Conservation (phyloP, 2,797 vertebrate genomes). For the Dicrostonyx torquatus region DNA sequence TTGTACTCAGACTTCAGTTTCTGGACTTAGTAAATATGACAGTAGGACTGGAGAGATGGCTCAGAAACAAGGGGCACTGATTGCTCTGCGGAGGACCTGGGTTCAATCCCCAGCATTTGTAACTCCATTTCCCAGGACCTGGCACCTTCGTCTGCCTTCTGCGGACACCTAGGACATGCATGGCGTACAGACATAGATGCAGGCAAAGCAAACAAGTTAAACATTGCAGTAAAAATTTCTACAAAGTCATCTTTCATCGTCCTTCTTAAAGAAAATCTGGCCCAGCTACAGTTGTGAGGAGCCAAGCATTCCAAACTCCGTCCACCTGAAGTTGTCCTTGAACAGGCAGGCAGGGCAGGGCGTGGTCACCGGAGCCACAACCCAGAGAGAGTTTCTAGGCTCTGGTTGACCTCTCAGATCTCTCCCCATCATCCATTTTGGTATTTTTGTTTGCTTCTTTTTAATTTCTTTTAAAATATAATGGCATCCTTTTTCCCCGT, state of each 20-base stretch:
- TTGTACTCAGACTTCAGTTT: too few species aligned
- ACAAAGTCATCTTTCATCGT: fast-evolving
- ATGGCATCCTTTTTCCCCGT: background rate
- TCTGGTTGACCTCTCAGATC: fast-evolving
- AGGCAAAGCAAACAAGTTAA: background rate
- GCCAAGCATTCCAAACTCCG: fast-evolving
- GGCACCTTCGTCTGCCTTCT: background rate
- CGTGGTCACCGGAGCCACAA: fast-evolving
- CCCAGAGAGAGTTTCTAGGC: fast-evolving
- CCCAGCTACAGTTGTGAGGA: background rate
- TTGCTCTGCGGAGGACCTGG: background rate
- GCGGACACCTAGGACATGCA: background rate
- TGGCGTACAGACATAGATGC: too few species aligned
- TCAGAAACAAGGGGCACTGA: too few species aligned
- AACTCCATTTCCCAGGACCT: background rate
- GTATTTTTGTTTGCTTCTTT: background rate
- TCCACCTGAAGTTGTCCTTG: fast-evolving
- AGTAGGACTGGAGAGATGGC: background rate
- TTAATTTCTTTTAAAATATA: background rate
- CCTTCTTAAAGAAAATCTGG: background rate
- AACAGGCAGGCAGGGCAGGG: fast-evolving
- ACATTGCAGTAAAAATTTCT: too few species aligned
- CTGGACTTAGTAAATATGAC: background rate
- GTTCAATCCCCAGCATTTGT: background rate
- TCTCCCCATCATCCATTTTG: fast-evolving